Percentiles rank a stretch among this genome's conserved stretches.
phyloP scores from a whole-genome alignment of 1,140 invertebrate genomes.

The Lordiphosa mommai region DNA sequence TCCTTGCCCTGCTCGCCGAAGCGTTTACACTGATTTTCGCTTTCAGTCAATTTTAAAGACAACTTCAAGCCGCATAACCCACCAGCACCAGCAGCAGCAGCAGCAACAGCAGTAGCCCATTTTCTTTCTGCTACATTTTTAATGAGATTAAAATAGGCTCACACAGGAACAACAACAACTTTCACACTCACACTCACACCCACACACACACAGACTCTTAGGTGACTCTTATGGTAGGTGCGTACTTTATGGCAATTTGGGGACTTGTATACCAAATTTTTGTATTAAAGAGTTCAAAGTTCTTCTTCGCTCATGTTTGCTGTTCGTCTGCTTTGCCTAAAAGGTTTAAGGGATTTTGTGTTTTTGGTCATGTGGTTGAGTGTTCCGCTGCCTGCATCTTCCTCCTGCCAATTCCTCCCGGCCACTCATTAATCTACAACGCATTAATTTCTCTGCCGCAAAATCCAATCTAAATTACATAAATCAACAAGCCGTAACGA shows the following conservation, averaged over 20 bases:
- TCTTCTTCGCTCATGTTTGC: constrained; percentile 11
- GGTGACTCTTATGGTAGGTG: constrained; percentile 35
- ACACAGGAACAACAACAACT: constrained; percentile 37
- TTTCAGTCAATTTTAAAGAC: constrained; percentile 76
- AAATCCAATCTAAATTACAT: constrained; percentile 77
- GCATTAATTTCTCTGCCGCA: constrained; percentile 74
- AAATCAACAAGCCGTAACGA: constrained; percentile 74
- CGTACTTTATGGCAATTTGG: constrained; percentile 74
- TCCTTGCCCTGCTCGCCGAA: constrained; percentile 49
- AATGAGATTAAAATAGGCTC: constrained; percentile 77
- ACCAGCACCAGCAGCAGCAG: constrained; percentile 31
- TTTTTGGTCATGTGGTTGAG: constrained; percentile 42
- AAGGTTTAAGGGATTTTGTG: constrained; percentile 62
- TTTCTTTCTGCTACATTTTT: constrained; percentile 71
- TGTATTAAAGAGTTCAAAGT: constrained; percentile 14
- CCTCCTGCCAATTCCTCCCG: constrained; percentile 32
- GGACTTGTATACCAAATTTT: constrained; percentile 54
- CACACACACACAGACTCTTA: constrained; percentile 13
- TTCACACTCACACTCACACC: constrained; percentile 13
- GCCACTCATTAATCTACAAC: constrained; percentile 71
- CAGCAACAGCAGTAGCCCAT: constrained; percentile 41
- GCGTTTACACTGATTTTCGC: constrained; percentile 75
- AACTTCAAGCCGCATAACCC: constrained; percentile 71
- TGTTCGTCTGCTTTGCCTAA: constrained; percentile 19
- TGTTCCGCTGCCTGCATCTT: constrained; percentile 8